Evolutionary conservation across 1,140 invertebrate species (phyloP).

Genomic region (Episyrphus balteatus): DNA sequence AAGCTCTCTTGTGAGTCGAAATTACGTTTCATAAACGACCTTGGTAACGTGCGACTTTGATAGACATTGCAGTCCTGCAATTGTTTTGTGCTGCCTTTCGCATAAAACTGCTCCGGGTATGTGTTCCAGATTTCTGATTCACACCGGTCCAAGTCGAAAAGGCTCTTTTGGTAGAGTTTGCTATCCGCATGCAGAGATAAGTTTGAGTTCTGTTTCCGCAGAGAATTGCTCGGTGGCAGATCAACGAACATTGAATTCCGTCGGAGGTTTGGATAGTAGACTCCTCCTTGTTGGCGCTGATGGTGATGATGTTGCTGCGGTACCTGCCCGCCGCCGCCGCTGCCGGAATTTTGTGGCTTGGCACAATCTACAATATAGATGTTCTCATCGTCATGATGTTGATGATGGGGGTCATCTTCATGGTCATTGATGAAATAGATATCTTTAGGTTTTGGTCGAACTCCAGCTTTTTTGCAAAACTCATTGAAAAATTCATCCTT

Average conservation of each 20-base stretch:
- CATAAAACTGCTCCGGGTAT: constrained; percentile 4
- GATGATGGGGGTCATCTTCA: constrained; percentile 7
- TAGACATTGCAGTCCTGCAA: constrained; percentile 10
- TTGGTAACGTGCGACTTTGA: constrained; percentile 30
- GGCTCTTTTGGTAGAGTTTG: constrained; percentile 8
- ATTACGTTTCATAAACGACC: constrained; percentile 21
- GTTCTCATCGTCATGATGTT: constrained; percentile 18
- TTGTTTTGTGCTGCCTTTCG: constrained; percentile 3
- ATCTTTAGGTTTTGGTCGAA: constrained; percentile 29
- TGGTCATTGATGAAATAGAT: constrained; percentile 28
- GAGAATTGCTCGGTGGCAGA: neutral
- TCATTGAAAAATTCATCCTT: constrained; percentile 34
- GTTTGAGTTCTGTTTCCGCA: constrained; percentile 26
- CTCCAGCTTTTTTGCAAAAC: constrained; percentile 26
- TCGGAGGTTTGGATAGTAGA: constrained; percentile 1
- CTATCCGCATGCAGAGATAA: constrained; percentile 19
- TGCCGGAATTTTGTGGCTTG: too few relatives aligned
- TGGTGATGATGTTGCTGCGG: too few relatives aligned
- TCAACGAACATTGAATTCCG: constrained; percentile 21
- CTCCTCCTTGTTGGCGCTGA: too few relatives aligned
- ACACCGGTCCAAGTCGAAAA: constrained; percentile 8
- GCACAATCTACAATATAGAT: constrained; percentile 25
- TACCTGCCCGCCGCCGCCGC: too few relatives aligned
- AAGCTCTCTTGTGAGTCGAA: constrained; percentile 20
- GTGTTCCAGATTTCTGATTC: constrained; percentile 6